Base-by-base conservation (phyloP, 53 echinoderm and acorn worm genomes). In the Actinopyga echinites region DNA sequence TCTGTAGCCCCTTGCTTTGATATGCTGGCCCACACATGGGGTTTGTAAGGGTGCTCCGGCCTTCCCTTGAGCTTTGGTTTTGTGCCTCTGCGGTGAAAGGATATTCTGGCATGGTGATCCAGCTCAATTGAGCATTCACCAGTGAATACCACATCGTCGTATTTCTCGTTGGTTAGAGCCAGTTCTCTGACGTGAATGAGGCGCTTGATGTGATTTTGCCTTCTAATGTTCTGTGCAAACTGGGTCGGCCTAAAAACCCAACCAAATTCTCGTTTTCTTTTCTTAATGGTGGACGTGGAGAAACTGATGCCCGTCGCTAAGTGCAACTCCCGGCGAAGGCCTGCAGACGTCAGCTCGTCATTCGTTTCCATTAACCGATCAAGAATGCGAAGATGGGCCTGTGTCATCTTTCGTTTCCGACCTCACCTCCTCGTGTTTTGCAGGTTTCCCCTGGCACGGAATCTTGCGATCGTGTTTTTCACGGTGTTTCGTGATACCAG, bases 21-120 rank as follows among this genome's bases (percentile, higher is more conserved):
- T 17, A 89, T 86, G 1, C 89, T 84, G 2, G 82, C 89, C 89
- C 82, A 92, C 35, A 89, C 83, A 33, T 78, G 92, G 4, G 60
- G 82, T 65, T 59, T 86, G 59, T 20, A 58, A 31, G 37, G 73
- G 35, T 71, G 31, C 37, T 32, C n/a, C 9, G 31, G 82, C 65
- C 64, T 82, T 19, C 82, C 65, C 0, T 59, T 23, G 24, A 40
- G 28, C 24, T 64, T 38, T 21, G n/a, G 20, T 8, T 29, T 22
- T n/a, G 26, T 64, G 2, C 63, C 64, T 3, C 28, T 40, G 5
- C 82, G 34, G 19, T 49, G 0, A n/a, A 59, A 65, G 42, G 58
- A 63, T 4, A 36, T 22, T 1, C 82, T 6, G 2, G 82, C 63
- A 44, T 82, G n/a, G n/a, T n/a, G n/a, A n/a, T n/a, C n/a, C n/a